phyloP scores from a whole-genome alignment of 1,140 invertebrate genomes.

The Euwallacea fornicatus region DNA sequence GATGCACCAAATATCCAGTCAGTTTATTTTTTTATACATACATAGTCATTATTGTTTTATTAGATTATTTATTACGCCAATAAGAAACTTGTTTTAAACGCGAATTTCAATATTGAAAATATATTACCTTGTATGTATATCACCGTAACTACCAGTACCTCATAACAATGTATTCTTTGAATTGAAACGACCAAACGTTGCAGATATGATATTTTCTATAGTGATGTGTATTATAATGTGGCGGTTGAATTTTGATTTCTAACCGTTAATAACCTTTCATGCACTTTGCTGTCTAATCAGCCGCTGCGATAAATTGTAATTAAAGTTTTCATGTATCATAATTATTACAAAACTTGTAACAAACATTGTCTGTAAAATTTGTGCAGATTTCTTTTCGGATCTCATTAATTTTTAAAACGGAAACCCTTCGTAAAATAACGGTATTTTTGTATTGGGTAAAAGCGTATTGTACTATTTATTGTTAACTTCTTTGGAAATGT shows the following conservation, averaged over 20 bases:
- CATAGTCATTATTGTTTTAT: slow-evolving; percentile 3
- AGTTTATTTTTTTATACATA: slow-evolving; percentile 11
- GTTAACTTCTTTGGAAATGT: slow-evolving; percentile 49
- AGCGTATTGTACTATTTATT: slow-evolving; percentile 37
- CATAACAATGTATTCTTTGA: slow-evolving; percentile 16
- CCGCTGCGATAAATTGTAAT: slow-evolving; percentile 15
- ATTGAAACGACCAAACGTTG: background rate
- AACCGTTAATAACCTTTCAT: background rate
- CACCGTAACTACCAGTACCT: background rate
- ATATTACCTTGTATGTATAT: background rate
- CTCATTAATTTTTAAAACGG: slow-evolving; percentile 40
- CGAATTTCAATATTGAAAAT: too few species aligned
- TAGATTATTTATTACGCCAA: background rate
- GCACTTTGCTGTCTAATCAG: slow-evolving; percentile 1
- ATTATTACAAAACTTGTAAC: slow-evolving; percentile 16
- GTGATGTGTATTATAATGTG: too few species aligned
- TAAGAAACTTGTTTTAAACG: background rate
- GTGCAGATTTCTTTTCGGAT: slow-evolving; percentile 39
- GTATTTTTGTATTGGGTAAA: slow-evolving; percentile 49
- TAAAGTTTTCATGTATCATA: slow-evolving; percentile 17
- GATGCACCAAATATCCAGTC: slow-evolving; percentile 29
- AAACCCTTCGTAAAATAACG: slow-evolving; percentile 39
- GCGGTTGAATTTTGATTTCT: too few species aligned
- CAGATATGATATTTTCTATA: too few species aligned
- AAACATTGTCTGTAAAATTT: slow-evolving; percentile 29